Percentiles rank a stretch among this genome's conserved stretches.
Conservation (phyloP, 2,888 invertebrate species). For the Mythimna loreyi region DNA sequence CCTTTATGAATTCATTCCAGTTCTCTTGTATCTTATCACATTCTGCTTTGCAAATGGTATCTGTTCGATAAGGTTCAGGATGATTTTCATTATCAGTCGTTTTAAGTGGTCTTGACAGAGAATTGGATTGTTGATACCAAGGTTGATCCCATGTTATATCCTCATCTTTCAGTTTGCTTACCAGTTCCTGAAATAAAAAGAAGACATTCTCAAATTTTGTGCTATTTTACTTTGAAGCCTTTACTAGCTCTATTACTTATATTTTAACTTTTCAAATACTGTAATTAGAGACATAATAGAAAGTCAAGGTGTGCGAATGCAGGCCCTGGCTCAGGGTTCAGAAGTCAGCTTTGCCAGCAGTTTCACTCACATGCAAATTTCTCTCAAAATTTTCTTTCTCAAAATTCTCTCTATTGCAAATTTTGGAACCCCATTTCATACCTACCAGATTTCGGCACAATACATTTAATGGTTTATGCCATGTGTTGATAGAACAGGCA, state of each 20-base stretch:
- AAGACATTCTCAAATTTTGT: neutral
- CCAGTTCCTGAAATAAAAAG: slow-evolving; percentile 71
- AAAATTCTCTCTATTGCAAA: no score
- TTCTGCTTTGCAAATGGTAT: slow-evolving; percentile 77
- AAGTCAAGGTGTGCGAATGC: no score
- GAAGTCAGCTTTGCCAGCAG: no score
- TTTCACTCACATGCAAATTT: no score
- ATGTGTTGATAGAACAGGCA: no score
- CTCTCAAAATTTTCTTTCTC: no score
- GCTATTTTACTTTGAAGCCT: neutral
- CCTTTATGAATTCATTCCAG: slow-evolving; percentile 80
- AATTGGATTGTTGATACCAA: slow-evolving; percentile 80
- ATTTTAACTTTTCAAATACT: no score
- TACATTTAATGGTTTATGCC: no score
- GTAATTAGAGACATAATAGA: no score
- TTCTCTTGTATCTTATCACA: slow-evolving; percentile 75
- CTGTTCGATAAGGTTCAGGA: slow-evolving; percentile 68
- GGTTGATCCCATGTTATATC: slow-evolving; percentile 80
- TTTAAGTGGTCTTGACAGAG: slow-evolving; percentile 71
- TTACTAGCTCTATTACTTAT: neutral
- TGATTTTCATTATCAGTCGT: slow-evolving; percentile 45
- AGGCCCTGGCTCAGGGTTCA: no score
- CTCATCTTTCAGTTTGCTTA: slow-evolving; percentile 66
- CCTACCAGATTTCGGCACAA: no score
- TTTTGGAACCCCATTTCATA: no score